A percentile compares a stretch with the other conserved stretches of the same genome.
Evolutionary conservation across 2,888 invertebrate species (phyloP).

Genomic region (Seladonia tumulorum): DNA sequence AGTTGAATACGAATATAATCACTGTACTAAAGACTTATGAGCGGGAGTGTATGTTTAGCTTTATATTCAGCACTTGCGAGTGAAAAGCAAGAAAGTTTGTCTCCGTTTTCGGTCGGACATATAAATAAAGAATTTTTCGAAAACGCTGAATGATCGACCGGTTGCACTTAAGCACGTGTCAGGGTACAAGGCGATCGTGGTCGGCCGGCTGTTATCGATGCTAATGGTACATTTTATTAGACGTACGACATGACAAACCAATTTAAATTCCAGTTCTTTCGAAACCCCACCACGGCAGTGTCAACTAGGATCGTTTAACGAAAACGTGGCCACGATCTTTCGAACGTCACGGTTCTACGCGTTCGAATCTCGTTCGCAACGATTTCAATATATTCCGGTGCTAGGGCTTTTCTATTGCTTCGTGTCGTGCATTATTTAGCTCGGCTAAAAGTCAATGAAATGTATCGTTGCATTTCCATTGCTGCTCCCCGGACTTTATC

Average conservation of each 20-base stretch:
- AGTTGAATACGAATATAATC: too few relatives aligned
- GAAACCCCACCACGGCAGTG: not conserved
- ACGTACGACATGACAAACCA: conserved; percentile 3
- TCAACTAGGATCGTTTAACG: not conserved
- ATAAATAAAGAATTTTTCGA: not conserved
- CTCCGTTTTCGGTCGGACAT: not conserved
- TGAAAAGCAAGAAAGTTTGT: not conserved
- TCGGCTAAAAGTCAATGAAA: not conserved
- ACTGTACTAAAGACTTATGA: too few relatives aligned
- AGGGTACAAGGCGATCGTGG: not conserved
- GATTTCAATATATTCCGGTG: conserved; percentile 2
- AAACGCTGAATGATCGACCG: not conserved
- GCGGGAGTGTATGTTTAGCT: too few relatives aligned
- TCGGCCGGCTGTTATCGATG: not conserved
- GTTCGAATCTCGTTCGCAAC: conserved; percentile 29
- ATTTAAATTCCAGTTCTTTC: conserved; percentile 22
- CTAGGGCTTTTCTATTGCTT: not conserved
- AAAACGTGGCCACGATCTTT: conserved; percentile 4
- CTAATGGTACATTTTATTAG: conserved; percentile 10
- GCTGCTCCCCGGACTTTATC: not conserved
- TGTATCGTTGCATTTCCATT: not conserved
- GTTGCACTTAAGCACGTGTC: not conserved
- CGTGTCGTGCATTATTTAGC: not conserved
- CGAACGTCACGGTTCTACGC: conserved; percentile 27
- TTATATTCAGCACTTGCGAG: not conserved